Conservation (phyloP, 2,797 vertebrate species). For the Harpagifer antarcticus region DNA sequence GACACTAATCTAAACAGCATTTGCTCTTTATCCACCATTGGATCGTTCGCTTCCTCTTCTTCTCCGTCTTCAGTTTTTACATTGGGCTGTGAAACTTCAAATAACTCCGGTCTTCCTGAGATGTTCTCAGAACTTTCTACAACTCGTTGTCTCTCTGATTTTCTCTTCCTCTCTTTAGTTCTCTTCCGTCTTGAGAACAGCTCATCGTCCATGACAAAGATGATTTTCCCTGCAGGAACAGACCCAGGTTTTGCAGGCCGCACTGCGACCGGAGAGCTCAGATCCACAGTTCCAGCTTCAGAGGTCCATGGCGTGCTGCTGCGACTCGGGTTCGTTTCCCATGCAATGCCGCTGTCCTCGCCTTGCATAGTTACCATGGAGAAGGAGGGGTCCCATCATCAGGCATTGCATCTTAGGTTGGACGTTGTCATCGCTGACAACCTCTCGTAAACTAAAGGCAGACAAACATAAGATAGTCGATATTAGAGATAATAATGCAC, state of each 20-base stretch:
- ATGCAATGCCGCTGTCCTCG: constrained; percentile 94
- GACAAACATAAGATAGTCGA: constrained; percentile 10
- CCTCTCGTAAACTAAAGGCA: constrained; percentile 87
- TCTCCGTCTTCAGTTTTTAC: constrained; percentile 62
- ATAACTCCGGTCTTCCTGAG: constrained; percentile 78
- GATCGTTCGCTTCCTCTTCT: constrained; percentile 41
- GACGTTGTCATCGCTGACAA: constrained; percentile 86
- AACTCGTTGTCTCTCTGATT: constrained; percentile 26
- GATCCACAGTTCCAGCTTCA: constrained; percentile 85
- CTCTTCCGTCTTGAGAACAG: constrained; percentile 84
- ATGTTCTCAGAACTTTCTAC: constrained; percentile 55
- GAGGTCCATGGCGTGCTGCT: constrained; percentile 91
- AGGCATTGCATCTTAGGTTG: constrained; percentile 92
- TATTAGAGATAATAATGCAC: not conserved
- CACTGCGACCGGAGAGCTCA: constrained; percentile 52
- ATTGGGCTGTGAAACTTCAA: constrained; percentile 81
- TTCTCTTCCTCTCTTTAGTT: constrained; percentile 66
- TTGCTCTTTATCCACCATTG: constrained; percentile 81
- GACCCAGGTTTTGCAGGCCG: constrained; percentile 77
- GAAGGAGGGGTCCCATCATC: constrained; percentile 93
- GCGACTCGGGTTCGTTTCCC: constrained; percentile 91
- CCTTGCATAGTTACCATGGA: constrained; percentile 94
- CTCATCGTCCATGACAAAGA: constrained; percentile 92
- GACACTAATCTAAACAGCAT: constrained; percentile 90
- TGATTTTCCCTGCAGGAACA: constrained; percentile 87